These are phyloP conservation scores for Mesoclemmys tuberculata DNA, from an alignment of 2,113 vertebrate species.

Conservation along the genomic window DNA sequence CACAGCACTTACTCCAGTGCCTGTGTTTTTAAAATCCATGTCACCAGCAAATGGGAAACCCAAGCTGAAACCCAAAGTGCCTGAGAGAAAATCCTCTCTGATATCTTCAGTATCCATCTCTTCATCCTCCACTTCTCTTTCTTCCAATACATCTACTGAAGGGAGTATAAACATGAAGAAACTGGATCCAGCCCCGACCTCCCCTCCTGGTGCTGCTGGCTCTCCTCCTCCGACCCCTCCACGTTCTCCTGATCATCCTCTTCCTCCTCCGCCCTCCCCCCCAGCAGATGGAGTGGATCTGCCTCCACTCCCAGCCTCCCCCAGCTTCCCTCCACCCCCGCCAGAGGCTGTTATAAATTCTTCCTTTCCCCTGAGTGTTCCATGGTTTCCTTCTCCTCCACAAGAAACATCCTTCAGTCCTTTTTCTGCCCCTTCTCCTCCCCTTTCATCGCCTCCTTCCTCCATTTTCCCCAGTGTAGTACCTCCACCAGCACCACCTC, in stretches of 20 bases:
- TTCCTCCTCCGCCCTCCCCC: conserved; percentile 77
- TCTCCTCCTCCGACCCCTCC: conserved; percentile 41
- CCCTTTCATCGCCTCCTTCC: conserved; percentile 50
- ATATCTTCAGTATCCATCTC: conserved; percentile 91
- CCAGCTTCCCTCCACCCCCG: conserved; percentile 80
- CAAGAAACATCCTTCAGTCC: conserved; percentile 58
- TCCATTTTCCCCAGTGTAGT: conserved; percentile 31
- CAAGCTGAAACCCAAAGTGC: conserved; percentile 90
- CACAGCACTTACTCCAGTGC: conserved; percentile 94
- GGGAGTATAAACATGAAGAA: conserved; percentile 71
- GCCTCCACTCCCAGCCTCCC: conserved; percentile 63
- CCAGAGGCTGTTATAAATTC: conserved; percentile 80
- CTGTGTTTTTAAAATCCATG: conserved; percentile 84
- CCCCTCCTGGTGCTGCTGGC: conserved; percentile 69
- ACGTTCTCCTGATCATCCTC: conserved; percentile 31
- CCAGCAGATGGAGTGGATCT: conserved; percentile 40
- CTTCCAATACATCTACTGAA: conserved; percentile 93
- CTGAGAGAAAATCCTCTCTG: conserved; percentile 96
- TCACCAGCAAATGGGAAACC: conserved; percentile 87
- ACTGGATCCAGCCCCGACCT: conserved; percentile 24
- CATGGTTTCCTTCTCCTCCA: conserved; percentile 46
- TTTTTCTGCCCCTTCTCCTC: conserved; percentile 45
- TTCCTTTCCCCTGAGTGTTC: conserved; percentile 67
- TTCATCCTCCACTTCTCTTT: conserved; percentile 95
- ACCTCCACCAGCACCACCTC: conserved; percentile 72